Conservation (phyloP, 35 echinoderm and acorn worm genomes). For the Ophiothrix spiculata region DNA sequence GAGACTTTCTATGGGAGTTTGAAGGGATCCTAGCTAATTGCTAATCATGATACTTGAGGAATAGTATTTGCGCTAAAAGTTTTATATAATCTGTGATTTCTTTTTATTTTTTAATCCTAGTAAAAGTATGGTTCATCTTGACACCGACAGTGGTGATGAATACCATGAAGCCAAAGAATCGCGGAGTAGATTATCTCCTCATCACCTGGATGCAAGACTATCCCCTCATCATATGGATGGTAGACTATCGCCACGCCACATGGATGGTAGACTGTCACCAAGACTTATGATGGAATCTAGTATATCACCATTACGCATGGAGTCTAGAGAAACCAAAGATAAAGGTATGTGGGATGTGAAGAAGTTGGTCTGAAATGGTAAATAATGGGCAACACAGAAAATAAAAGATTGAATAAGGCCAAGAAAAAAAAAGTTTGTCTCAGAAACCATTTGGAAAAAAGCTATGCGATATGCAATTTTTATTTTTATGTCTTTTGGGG, state of each 20-base stretch:
- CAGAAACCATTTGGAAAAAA: too few relatives aligned
- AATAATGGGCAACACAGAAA: background rate
- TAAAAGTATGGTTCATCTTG: slow-evolving; percentile 40
- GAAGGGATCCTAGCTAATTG: too few relatives aligned
- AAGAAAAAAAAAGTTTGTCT: background rate
- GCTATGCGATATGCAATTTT: too few relatives aligned
- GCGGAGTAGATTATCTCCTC: background rate
- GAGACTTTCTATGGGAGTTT: too few relatives aligned
- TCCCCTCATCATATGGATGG: background rate
- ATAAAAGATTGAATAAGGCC: background rate
- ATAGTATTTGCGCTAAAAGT: too few relatives aligned
- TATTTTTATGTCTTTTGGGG: too few relatives aligned
- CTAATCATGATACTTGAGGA: too few relatives aligned
- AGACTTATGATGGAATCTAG: background rate
- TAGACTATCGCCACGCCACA: background rate
- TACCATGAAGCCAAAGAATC: slow-evolving; percentile 14
- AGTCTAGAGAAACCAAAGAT: background rate
- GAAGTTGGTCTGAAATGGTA: too few relatives aligned
- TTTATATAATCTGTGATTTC: background rate
- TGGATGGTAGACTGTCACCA: background rate
- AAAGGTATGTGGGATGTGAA: slow-evolving; percentile 8
- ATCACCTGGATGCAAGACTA: background rate
- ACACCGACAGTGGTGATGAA: slow-evolving; percentile 20
- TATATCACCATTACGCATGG: background rate
- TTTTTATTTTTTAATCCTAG: background rate